Evolutionary conservation across 2,888 invertebrate genomes (phyloP).

Genomic region (Campoletis raptor): DNA sequence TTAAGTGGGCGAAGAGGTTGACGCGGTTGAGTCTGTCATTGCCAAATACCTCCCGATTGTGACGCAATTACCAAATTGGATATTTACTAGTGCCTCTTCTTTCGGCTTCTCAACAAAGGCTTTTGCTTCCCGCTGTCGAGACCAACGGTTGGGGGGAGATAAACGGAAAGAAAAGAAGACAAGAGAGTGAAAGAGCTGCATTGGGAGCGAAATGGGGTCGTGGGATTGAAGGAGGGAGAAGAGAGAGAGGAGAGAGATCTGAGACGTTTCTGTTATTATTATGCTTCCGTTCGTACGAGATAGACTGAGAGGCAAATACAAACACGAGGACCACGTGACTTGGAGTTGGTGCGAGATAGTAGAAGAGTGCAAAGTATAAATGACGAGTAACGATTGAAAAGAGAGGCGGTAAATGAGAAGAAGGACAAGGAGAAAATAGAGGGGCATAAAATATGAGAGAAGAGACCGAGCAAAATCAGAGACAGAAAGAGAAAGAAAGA

Average conservation of each 20-base stretch:
- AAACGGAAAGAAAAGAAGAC: conserved; percentile 31
- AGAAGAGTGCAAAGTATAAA: conserved; percentile 48
- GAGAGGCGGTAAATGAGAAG: conserved; percentile 60
- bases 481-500: neutral
- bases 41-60: conserved; percentile 13
- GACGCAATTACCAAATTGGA: conserved; percentile 36
- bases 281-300: conserved; percentile 29
- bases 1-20: neutral
- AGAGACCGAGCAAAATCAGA: neutral
- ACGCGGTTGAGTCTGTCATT: conserved; percentile 8
- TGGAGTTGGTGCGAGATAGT: conserved; percentile 41
- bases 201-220: neutral
- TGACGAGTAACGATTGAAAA: conserved; percentile 52
- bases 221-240: conserved; percentile 12
- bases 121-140: conserved; percentile 1
- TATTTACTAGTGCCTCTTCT: conserved; percentile 17
- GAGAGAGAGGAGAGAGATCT: conserved; percentile 30
- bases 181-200: neutral
- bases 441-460: conserved; percentile 1
- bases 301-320: conserved; percentile 55
- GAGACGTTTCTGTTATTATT: conserved; percentile 12
- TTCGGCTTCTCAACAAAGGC: conserved; percentile 19
- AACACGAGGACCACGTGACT: conserved; percentile 55
- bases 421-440: conserved; percentile 35
- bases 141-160: conserved; percentile 2